phyloP scores from a whole-genome alignment of 2,888 invertebrate genomes.

The Alloplasta piceator region DNA sequence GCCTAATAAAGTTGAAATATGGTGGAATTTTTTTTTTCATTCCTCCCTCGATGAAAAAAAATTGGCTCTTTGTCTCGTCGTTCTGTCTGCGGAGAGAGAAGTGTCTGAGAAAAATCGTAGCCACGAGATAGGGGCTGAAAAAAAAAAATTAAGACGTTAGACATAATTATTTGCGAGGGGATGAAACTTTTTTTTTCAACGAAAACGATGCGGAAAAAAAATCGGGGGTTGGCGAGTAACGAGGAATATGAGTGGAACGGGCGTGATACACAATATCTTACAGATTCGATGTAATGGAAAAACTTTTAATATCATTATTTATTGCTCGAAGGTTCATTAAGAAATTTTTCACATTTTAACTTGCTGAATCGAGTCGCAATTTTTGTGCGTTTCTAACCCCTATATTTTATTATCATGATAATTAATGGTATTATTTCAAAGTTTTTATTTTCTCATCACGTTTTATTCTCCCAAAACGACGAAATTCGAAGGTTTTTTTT shows the following conservation, averaged over 20 bases:
- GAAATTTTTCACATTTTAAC: constrained; percentile 56
- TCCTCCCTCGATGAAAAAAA: not conserved
- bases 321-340: constrained; percentile 66
- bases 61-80: no score
- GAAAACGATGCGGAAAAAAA: not conserved
- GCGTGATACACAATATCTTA: constrained; percentile 23
- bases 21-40: not conserved
- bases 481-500: constrained; percentile 1
- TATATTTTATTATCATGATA: constrained; percentile 29
- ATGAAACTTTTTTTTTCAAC: constrained; percentile 3
- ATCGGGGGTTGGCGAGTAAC: not conserved
- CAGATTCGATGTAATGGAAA: constrained; percentile 61
- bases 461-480: constrained; percentile 27
- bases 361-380: constrained; percentile 46
- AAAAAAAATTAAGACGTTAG: constrained; percentile 11
- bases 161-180: constrained; percentile 11
- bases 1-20: constrained; percentile 2
- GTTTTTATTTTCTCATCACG: constrained; percentile 10
- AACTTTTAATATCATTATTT: constrained; percentile 64
- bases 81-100: no score
- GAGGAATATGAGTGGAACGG: constrained; percentile 18
- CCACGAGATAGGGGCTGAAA: not conserved
- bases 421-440: constrained; percentile 1
- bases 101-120: no score
- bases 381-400: constrained; percentile 58